Evolutionary conservation across 2,888 invertebrate species (phyloP).

Genomic region (Melipona beecheii): DNA sequence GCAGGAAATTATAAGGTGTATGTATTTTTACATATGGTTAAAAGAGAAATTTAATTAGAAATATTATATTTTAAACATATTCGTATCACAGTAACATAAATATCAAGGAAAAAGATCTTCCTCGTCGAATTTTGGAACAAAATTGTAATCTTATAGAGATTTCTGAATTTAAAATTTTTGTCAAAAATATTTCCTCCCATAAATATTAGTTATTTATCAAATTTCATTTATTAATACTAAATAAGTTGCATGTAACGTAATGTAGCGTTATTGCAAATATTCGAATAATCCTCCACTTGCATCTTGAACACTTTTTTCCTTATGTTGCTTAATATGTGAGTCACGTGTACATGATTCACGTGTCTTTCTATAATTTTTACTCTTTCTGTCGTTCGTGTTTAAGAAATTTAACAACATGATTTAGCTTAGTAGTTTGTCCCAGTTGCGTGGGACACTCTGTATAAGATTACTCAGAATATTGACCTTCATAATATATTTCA

Average conservation of each 20-base stretch:
- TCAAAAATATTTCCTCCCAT: background rate
- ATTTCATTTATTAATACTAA: too few relatives aligned
- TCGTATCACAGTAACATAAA: background rate
- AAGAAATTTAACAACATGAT: background rate
- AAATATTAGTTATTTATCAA: too few relatives aligned
- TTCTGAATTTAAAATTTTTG: background rate
- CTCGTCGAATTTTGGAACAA: too few relatives aligned
- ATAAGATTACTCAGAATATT: conserved; percentile 7
- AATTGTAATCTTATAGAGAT: too few relatives aligned
- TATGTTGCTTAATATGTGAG: background rate
- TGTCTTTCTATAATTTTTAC: background rate
- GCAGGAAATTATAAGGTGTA: background rate
- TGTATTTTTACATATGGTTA: background rate
- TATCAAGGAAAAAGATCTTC: too few relatives aligned
- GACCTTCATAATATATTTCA: conserved; percentile 5
- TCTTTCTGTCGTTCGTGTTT: background rate
- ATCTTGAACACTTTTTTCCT: background rate
- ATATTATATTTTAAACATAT: background rate
- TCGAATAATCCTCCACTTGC: too few relatives aligned
- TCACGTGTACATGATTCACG: background rate
- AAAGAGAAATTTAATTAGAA: background rate
- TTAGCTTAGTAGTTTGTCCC: background rate
- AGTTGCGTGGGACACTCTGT: background rate
- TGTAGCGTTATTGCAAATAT: too few relatives aligned
- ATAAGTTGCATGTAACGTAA: too few relatives aligned